These are phyloP conservation scores for Pyxicephalus adspersus DNA, from an alignment of 2,113 vertebrate species.

Conservation along the genomic window DNA sequence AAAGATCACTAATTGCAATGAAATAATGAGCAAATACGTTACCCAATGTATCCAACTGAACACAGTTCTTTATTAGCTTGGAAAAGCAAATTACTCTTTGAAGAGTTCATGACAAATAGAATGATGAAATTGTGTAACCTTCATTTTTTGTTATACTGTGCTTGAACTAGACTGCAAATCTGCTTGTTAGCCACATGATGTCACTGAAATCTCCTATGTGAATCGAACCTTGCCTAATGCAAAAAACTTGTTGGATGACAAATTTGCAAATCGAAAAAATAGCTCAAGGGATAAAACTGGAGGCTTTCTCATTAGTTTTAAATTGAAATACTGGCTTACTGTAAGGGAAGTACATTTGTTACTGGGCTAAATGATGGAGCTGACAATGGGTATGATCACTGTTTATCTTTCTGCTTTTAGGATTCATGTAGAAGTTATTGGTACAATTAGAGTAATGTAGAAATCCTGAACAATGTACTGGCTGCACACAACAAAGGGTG, in stretches of 20 bases:
- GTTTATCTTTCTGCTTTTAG: conserved; percentile 36
- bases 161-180: conserved; percentile 49
- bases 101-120: too few relatives aligned
- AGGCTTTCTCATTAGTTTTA: conserved; percentile 48
- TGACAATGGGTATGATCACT: conserved; percentile 37
- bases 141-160: not conserved
- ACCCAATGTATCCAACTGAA: too few relatives aligned
- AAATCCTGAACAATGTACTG: not conserved
- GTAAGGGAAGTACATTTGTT: conserved; percentile 42
- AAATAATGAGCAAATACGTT: too few relatives aligned
- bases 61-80: not conserved
- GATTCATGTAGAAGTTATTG: conserved; percentile 30
- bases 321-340: conserved; percentile 46
- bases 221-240: conserved; percentile 35
- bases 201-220: conserved; percentile 54
- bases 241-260: conserved; percentile 49
- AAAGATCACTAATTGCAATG: too few relatives aligned
- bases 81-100: not conserved
- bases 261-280: conserved; percentile 52
- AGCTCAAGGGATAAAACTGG: conserved; percentile 52
- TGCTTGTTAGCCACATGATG: conserved; percentile 54
- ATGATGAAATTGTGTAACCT: conserved; percentile 1
- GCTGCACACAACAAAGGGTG: too few relatives aligned
- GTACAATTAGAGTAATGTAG: conserved; percentile 34
- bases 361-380: conserved; percentile 34